Conservation (phyloP, 2,797 vertebrate species). For the Peromyscus eremicus region DNA sequence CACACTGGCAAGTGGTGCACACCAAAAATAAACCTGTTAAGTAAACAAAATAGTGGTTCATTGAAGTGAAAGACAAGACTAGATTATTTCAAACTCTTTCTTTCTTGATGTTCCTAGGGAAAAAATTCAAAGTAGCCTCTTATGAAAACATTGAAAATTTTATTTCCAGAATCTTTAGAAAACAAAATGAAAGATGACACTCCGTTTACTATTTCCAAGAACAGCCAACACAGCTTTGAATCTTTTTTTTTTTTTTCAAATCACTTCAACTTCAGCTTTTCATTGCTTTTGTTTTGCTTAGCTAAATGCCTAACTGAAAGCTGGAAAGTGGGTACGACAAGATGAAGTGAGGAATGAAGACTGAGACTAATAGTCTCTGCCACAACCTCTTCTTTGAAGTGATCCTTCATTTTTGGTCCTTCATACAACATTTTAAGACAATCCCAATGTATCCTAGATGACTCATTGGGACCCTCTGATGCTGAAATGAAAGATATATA, state of each 20-base stretch:
- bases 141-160: slow-evolving; percentile 50
- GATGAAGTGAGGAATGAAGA: not conserved
- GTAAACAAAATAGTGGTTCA: not conserved
- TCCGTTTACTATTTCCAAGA: not conserved
- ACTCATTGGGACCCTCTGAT: not conserved
- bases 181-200: slow-evolving; percentile 3
- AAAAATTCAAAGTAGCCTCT: not conserved
- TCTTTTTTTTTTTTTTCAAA: not conserved
- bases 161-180: not conserved
- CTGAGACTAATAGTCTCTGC: not conserved
- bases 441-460: not conserved
- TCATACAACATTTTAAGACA: not conserved
- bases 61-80: not conserved
- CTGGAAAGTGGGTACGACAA: not conserved
- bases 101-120: not conserved
- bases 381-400: not conserved
- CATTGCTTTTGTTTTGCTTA: not conserved
- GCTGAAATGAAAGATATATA: slow-evolving; percentile 4
- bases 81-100: not conserved
- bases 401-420: not conserved
- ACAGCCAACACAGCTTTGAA: slow-evolving; percentile 3
- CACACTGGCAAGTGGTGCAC: not conserved
- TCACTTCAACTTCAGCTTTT: not conserved
- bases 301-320: not conserved
- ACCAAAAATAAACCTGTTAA: not conserved